Evolutionary conservation across 2,113 vertebrate genomes (phyloP), one percentile per base, ranked within the genome.

Genomic region (Synchiropus splendidus): DNA sequence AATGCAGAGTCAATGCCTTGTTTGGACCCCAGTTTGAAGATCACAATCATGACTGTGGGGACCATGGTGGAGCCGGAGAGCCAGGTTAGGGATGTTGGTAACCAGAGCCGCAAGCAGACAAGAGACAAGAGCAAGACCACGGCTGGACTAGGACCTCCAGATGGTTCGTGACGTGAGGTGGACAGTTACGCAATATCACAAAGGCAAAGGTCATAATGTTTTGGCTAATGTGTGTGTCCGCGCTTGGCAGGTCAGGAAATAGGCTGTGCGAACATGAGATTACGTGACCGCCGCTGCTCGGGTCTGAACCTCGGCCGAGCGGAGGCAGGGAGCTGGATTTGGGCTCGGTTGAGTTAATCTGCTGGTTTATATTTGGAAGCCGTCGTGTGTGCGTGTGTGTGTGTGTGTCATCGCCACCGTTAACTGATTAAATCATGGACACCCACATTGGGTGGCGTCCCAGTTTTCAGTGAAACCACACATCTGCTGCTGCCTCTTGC

Each of bases 221-320:
- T 35, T 35, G 13, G 34, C 34, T 12, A 13, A n/a, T 35, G 34
- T 13, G 12, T 5, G 34, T 35, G 12, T 35, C 12, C 12, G 12
- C 34, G 12, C 1, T 72, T 81, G 75, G 66, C 75, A 77, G 73
- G 64, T 76, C 63, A 62, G 34, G 47, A 61, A 67, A 60, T 44
- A 52, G 46, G 50, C 61, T 74, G 69, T 70, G 60, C 70, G 64
- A 75, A 77, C 56, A 74, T 17, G 54, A 64, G 80, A 80, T 81
- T 79, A 83, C 67, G 54, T 75, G 68, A 75, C 54, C 72, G 67
- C 51, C 32, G 8, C 59, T 67, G 70, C 51, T 66, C 45, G 37
- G 38, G 46, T 48, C 27, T 59, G 33, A 68, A 72, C 64, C 50
- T 67, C 65, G 30, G 53, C 52, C 46, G 50, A n/a, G n/a, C n/a